Evolutionary conservation across 2,113 vertebrate species (phyloP).

Genomic region (Lophius piscatorius): DNA sequence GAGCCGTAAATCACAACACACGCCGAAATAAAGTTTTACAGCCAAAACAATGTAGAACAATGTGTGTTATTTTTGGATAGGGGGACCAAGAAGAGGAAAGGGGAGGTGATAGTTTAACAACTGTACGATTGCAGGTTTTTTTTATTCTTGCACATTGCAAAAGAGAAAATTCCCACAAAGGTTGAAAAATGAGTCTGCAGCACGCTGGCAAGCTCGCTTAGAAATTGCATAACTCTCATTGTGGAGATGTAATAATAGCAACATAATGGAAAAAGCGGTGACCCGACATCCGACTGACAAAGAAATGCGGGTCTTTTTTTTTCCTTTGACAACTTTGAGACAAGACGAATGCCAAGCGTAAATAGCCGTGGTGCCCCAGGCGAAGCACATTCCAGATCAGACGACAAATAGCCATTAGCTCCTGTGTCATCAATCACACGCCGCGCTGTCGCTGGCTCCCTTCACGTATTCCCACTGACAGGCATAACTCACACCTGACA

Average conservation of each 20-base stretch:
- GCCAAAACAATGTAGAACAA: conserved; percentile 36
- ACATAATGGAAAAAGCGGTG: conserved; percentile 35
- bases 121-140: too few relatives aligned
- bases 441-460: conserved; percentile 54
- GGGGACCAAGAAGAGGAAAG: neutral
- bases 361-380: conserved; percentile 48
- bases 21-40: conserved; percentile 38
- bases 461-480: conserved; percentile 66
- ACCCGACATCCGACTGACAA: neutral
- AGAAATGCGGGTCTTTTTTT: conserved; percentile 25
- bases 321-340: conserved; percentile 15
- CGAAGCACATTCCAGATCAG: conserved; percentile 58
- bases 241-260: conserved; percentile 20
- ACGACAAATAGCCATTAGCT: conserved; percentile 64
- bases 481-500: conserved; percentile 67
- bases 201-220: conserved; percentile 11
- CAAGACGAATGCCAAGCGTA: conserved; percentile 46
- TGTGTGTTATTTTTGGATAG: conserved; percentile 26
- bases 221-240: conserved; percentile 36
- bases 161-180: conserved; percentile 45
- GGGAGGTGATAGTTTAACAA: conserved; percentile 20
- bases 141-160: conserved; percentile 47
- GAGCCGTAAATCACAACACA: conserved; percentile 50
- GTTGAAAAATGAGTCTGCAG: conserved; percentile 53
- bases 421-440: conserved; percentile 55